phyloP scores from a whole-genome alignment of 2,113 vertebrate genomes.

The Platysternon megacephalum region DNA sequence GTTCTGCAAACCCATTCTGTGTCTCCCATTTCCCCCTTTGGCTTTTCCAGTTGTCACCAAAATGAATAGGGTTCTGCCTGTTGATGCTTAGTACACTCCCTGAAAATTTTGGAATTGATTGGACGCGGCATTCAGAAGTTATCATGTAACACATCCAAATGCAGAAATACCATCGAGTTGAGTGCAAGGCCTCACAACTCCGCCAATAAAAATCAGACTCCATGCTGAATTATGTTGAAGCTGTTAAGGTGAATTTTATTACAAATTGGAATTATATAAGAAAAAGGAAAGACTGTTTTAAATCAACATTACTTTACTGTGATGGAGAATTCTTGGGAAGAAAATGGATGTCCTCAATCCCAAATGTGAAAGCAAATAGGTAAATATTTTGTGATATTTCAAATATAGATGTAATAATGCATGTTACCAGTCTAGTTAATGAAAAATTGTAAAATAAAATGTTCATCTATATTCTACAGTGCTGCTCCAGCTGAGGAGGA shows the following conservation, averaged over 20 bases:
- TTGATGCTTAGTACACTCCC: not conserved
- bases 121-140: rapidly evolving
- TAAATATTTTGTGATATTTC: conserved; percentile 44
- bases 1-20: not conserved
- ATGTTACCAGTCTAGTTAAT: conserved; percentile 1
- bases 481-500: conserved; percentile 40
- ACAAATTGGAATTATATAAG: not conserved
- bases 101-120: not conserved
- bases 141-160: not conserved
- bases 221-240: not conserved
- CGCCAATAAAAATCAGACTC: not conserved
- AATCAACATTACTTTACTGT: not conserved
- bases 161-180: not conserved
- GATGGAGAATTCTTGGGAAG: conserved; percentile 32
- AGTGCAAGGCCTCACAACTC: not conserved
- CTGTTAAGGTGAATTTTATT: conserved; percentile 14
- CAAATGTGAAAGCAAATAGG: conserved; percentile 36
- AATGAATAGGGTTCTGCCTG: not conserved
- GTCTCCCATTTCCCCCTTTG: not conserved
- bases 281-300: conserved; percentile 17
- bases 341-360: conserved; percentile 31
- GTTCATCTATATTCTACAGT: conserved; percentile 52
- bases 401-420: not conserved
- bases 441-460: conserved; percentile 13
- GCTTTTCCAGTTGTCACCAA: not conserved